Base-by-base conservation (phyloP, 2,888 invertebrate species). In the Xestobium rufovillosum region DNA sequence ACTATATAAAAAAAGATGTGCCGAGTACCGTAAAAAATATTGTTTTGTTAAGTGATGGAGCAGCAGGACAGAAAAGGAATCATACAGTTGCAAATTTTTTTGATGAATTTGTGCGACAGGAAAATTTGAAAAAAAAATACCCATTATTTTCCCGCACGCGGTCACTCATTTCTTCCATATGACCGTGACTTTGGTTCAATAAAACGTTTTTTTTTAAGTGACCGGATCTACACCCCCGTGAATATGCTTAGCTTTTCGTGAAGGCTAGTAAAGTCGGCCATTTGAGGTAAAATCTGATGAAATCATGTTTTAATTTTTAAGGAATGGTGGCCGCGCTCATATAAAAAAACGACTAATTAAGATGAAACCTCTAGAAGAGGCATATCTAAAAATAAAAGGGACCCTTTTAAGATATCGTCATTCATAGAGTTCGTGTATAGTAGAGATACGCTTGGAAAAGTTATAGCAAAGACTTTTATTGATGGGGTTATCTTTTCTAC, bases 211-310 rank as follows among this genome's bases (percentile, higher is more conserved):
- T 32, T 32, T 17, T 19, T n/a, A 23, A 19, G 11, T 8, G 32
- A 32, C 32, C 16, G 32, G 19, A 32, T 32, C 23, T 19, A 32
- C 23, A 32, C 32, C 23, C 19, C 16, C 10, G 23, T 32, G 4
- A 32, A 17, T 32, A 32, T 32, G 32, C 19, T 19, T 10, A 32
- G 32, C 17, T 32, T n/a, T n/a, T n/a, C n/a, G n/a, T n/a, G n/a
- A n/a, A n/a, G n/a, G n/a, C n/a, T n/a, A n/a, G n/a, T n/a, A n/a
- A n/a, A n/a, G n/a, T n/a, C n/a, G n/a, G n/a, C n/a, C n/a, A n/a
- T n/a, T n/a, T n/a, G n/a, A n/a, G n/a, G n/a, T n/a, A n/a, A n/a
- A n/a, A n/a, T n/a, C n/a, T n/a, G n/a, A n/a, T n/a, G n/a, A n/a
- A n/a, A n/a, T n/a, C n/a, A n/a, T n/a, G n/a, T n/a, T n/a, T n/a